phyloP scores from a whole-genome alignment of 2,888 invertebrate genomes.

The Matsumyia berberina region DNA sequence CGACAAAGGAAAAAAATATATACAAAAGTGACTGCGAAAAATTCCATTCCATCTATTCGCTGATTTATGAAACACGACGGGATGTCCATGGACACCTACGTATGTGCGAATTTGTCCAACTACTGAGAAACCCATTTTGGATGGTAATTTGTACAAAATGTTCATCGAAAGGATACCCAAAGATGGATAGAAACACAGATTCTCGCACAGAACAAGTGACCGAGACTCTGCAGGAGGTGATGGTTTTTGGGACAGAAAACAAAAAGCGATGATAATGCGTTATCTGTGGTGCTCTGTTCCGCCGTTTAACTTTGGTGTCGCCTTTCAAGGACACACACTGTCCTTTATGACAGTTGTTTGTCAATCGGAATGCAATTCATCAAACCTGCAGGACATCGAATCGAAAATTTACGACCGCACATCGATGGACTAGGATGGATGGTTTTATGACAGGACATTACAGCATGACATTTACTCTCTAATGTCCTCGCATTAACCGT shows the following conservation, averaged over 20 bases:
- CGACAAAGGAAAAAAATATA: constrained; percentile 17
- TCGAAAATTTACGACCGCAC: constrained; percentile 58
- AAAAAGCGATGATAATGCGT: constrained; percentile 56
- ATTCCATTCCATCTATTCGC: constrained; percentile 34
- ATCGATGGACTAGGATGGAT: constrained; percentile 25
- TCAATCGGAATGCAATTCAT: constrained; percentile 63
- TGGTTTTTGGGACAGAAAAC: constrained; percentile 8
- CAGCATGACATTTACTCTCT: constrained; percentile 64
- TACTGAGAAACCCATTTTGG: constrained; percentile 41
- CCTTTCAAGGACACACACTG: constrained; percentile 41
- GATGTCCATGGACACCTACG: constrained; percentile 61
- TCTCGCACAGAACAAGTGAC: constrained; percentile 53
- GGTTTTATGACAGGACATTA: constrained; percentile 70
- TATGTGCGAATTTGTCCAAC: constrained; percentile 73
- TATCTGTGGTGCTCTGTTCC: constrained; percentile 42
- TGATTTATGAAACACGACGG: constrained; percentile 65
- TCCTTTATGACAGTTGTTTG: constrained; percentile 45
- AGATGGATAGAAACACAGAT: not conserved
- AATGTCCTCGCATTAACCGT: constrained; percentile 69
- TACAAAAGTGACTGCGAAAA: constrained; percentile 47
- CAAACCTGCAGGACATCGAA: constrained; percentile 37
- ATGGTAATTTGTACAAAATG: constrained; percentile 57
- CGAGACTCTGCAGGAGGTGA: constrained; percentile 60
- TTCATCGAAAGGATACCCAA: constrained; percentile 34
- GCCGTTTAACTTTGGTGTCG: constrained; percentile 14